Conservation (phyloP, 2,888 invertebrate species). For the Seira musarum region DNA sequence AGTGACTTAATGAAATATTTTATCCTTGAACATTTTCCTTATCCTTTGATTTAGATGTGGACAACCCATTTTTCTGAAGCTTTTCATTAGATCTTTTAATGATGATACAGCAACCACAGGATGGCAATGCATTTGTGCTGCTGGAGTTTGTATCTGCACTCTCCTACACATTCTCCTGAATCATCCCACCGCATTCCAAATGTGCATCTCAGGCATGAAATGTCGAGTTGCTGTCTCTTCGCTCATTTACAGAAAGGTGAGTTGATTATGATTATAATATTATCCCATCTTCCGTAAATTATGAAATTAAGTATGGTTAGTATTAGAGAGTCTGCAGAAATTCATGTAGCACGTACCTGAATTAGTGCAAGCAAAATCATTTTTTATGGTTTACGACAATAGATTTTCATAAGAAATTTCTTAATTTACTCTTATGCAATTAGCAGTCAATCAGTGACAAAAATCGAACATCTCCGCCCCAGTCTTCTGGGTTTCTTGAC, state of each 20-base stretch:
- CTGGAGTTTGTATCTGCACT: slow-evolving; percentile 71
- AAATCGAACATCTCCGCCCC: no score
- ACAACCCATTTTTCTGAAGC: slow-evolving; percentile 80
- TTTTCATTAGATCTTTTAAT: slow-evolving; percentile 78
- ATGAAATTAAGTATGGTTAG: background rate
- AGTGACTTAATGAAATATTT: background rate
- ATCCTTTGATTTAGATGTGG: slow-evolving; percentile 71
- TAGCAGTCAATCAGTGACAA: no score
- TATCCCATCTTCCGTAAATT: slow-evolving; percentile 6
- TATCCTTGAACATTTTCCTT: background rate
- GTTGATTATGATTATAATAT: background rate
- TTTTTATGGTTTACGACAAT: background rate
- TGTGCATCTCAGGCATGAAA: slow-evolving; percentile 87
- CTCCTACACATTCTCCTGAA: slow-evolving; percentile 83
- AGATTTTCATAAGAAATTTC: background rate
- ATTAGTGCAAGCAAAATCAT: background rate
- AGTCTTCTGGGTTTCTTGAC: background rate
- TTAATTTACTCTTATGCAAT: no score
- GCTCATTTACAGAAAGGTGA: slow-evolving; percentile 88
- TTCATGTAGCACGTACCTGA: no score
- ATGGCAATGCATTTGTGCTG: slow-evolving; percentile 71
- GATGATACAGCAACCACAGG: slow-evolving; percentile 70
- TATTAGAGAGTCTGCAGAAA: background rate
- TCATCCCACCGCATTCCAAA: slow-evolving; percentile 91
- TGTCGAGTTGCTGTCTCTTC: slow-evolving; percentile 87